Percentiles rank a stretch among this genome's conserved stretches.
Evolutionary conservation across 1,140 invertebrate species (phyloP).

Genomic region (Psilanteris sp.): DNA sequence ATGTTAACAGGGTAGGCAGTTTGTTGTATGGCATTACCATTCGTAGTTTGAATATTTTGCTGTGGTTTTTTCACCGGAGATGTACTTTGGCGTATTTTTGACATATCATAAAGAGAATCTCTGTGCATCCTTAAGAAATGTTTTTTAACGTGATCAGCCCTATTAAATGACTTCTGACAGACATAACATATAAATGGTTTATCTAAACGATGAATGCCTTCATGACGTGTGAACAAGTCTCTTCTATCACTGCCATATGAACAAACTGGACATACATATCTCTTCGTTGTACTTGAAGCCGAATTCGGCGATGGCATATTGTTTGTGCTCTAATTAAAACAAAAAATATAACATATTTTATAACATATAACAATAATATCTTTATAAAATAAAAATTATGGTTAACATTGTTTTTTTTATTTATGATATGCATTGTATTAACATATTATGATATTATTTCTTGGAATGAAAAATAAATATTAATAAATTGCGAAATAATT

Average conservation of each 20-base stretch:
- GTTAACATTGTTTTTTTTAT: no score
- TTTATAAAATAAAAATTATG: no score
- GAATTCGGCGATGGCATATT: conserved; percentile 62
- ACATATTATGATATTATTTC: no score
- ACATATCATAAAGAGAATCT: conserved; percentile 91
- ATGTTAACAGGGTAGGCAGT: conserved; percentile 65
- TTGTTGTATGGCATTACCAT: conserved; percentile 52
- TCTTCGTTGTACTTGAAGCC: conserved; percentile 80
- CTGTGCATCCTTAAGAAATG: conserved; percentile 94
- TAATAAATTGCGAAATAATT: no score
- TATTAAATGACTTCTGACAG: conserved; percentile 94
- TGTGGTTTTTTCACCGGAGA: conserved; percentile 63
- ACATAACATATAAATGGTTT: conserved; percentile 96
- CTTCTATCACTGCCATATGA: conserved; percentile 94
- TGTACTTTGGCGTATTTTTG: conserved; percentile 84
- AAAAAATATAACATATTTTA: no score
- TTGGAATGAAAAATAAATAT: no score
- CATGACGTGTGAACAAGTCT: conserved; percentile 96
- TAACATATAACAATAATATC: no score
- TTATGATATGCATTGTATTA: no score
- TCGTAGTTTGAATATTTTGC: conserved; percentile 28
- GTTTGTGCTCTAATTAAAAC: conserved; percentile 50
- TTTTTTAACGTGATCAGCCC: conserved; percentile 97
- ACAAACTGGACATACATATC: conserved; percentile 91
- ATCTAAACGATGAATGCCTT: conserved; percentile 96